Conservation (phyloP, 2,888 invertebrate species). For the Drosophila fungiperda region DNA sequence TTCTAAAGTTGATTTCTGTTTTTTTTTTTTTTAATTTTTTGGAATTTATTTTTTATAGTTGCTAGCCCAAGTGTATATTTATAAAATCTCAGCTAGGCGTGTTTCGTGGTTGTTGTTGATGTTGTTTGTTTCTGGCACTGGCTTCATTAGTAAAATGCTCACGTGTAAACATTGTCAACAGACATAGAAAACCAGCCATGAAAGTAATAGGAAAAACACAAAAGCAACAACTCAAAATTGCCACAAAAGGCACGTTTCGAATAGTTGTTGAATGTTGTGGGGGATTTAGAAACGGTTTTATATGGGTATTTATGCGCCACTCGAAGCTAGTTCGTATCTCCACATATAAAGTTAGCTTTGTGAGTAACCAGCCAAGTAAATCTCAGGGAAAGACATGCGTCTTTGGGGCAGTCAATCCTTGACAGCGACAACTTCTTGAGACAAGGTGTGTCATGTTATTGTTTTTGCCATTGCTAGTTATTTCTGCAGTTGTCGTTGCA, state of each 20-base stretch:
- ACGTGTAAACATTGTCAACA: conserved; percentile 61
- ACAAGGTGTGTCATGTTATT: conserved; percentile 63
- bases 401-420: conserved; percentile 61
- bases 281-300: conserved; percentile 63
- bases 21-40: conserved; percentile 19
- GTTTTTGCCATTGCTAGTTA: conserved; percentile 41
- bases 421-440: conserved; percentile 51
- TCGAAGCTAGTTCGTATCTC: conserved; percentile 27
- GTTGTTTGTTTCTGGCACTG: conserved; percentile 25
- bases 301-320: conserved; percentile 59
- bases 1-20: conserved; percentile 31
- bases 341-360: conserved; percentile 18
- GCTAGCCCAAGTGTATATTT: conserved; percentile 49
- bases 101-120: conserved; percentile 32
- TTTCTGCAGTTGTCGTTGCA: conserved; percentile 7
- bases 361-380: conserved; percentile 26
- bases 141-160: conserved; percentile 67
- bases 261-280: conserved; percentile 30
- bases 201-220: conserved; percentile 22
- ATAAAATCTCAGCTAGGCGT: conserved; percentile 65
- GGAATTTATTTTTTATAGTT: conserved; percentile 63
- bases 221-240: conserved; percentile 9
- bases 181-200: conserved; percentile 36
- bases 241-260: conserved; percentile 64
- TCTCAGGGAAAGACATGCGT: conserved; percentile 12